These are phyloP conservation scores for Fundulus diaphanus DNA, from an alignment of 2,797 vertebrate species.

Conservation along the genomic window DNA sequence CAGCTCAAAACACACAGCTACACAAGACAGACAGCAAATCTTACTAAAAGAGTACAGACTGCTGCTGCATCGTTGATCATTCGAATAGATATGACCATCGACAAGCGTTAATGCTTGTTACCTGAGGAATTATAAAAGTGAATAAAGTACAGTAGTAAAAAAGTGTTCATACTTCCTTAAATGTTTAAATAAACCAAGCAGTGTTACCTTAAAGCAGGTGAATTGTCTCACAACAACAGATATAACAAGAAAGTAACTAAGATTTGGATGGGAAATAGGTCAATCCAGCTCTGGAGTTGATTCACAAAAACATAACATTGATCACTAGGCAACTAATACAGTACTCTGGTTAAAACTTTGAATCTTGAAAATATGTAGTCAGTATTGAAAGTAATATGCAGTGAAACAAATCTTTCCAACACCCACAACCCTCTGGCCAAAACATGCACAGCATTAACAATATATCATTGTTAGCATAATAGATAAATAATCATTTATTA, in stretches of 20 bases:
- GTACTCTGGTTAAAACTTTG: not conserved
- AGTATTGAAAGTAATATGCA: too few relatives aligned
- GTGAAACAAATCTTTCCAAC: too few relatives aligned
- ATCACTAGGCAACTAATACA: not conserved
- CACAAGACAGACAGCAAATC: conserved; percentile 12
- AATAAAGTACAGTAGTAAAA: too few relatives aligned
- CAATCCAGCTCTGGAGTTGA: not conserved
- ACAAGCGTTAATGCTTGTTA: not conserved
- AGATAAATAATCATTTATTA: too few relatives aligned
- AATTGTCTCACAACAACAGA: not conserved
- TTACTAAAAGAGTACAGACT: not conserved
- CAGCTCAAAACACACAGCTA: not conserved
- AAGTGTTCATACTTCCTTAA: not conserved
- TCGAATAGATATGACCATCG: not conserved
- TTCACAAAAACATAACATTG: not conserved
- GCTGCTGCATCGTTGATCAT: not conserved
- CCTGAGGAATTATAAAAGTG: not conserved
- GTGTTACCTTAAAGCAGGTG: not conserved
- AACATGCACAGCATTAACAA: too few relatives aligned
- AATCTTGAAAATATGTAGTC: not conserved
- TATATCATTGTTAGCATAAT: too few relatives aligned
- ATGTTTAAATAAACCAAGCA: too few relatives aligned
- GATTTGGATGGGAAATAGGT: not conserved
- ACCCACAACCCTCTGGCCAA: too few relatives aligned
- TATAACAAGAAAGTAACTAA: not conserved